These are phyloP conservation scores for Acrobasis repandana DNA, from an alignment of 2,888 invertebrate species.

Conservation along the genomic window DNA sequence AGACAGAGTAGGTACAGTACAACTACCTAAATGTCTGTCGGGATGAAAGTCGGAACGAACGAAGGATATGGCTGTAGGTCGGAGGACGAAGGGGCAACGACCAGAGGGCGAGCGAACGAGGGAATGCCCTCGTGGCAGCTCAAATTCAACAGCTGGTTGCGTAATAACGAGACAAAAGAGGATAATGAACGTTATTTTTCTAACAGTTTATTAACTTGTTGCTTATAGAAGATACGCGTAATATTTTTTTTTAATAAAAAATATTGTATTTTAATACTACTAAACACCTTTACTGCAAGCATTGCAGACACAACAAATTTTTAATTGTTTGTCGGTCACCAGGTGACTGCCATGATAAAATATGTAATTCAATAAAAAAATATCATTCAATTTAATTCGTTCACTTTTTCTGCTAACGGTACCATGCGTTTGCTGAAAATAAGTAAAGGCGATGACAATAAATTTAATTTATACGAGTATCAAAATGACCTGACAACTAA, in stretches of 20 bases:
- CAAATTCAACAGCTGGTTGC: conserved; percentile 21
- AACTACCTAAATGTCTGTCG: conserved; percentile 4
- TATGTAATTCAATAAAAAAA: background rate
- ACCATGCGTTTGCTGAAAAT: background rate
- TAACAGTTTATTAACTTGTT: background rate
- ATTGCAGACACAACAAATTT: too few species aligned
- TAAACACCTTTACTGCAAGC: too few species aligned
- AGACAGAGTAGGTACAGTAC: background rate
- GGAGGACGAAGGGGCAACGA: conserved; percentile 36
- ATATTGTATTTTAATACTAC: too few species aligned
- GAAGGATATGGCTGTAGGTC: conserved; percentile 25
- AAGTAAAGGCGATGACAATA: too few species aligned
- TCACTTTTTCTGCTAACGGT: background rate
- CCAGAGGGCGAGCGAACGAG: conserved; percentile 31
- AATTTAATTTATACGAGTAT: too few species aligned
- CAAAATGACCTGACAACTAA: too few species aligned
- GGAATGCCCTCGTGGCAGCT: conserved; percentile 35
- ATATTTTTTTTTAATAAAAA: background rate
- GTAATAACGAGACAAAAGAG: conserved; percentile 18
- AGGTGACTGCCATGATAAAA: too few species aligned
- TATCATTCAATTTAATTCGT: background rate
- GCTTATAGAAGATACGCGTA: background rate
- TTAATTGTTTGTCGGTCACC: too few species aligned
- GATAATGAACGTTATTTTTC: conserved; percentile 2
- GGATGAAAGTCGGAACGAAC: conserved; percentile 19